Conservation (phyloP, 2,797 vertebrate species). For the Phrynocephalus vlangalii region DNA sequence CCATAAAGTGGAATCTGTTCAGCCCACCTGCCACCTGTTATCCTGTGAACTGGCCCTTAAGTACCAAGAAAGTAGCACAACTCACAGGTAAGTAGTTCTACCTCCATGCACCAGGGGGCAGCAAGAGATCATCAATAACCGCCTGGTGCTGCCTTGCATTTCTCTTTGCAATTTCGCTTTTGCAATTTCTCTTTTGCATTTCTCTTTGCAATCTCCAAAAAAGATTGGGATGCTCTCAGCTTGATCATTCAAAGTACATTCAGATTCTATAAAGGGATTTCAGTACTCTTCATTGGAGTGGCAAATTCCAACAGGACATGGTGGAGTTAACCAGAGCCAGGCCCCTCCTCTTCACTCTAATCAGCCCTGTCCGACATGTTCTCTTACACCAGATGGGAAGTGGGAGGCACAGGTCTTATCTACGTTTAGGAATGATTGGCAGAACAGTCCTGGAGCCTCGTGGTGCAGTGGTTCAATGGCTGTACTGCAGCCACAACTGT, state of each 20-base stretch:
- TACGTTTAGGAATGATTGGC: too few species aligned
- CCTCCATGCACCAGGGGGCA: background rate
- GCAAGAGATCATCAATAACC: constrained; percentile 20
- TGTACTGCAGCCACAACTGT: too few species aligned
- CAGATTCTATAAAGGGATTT: background rate
- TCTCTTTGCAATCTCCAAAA: background rate
- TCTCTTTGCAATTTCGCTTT: background rate
- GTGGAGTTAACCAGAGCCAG: background rate
- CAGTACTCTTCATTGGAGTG: background rate
- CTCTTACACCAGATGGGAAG: background rate
- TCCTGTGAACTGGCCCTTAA: too few species aligned
- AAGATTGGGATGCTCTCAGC: background rate
- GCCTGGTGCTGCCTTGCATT: background rate
- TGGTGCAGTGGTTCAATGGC: too few species aligned
- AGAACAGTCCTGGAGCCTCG: too few species aligned
- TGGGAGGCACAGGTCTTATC: background rate
- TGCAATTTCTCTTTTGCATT: background rate
- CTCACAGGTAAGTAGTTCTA: background rate
- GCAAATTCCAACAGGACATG: background rate
- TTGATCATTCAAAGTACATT: background rate
- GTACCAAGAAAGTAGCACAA: background rate
- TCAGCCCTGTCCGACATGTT: background rate
- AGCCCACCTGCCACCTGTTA: background rate
- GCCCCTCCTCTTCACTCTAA: background rate
- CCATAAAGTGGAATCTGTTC: background rate